Conservation (phyloP, 2,113 vertebrate genomes). For the Maccullochella peelii region DNA sequence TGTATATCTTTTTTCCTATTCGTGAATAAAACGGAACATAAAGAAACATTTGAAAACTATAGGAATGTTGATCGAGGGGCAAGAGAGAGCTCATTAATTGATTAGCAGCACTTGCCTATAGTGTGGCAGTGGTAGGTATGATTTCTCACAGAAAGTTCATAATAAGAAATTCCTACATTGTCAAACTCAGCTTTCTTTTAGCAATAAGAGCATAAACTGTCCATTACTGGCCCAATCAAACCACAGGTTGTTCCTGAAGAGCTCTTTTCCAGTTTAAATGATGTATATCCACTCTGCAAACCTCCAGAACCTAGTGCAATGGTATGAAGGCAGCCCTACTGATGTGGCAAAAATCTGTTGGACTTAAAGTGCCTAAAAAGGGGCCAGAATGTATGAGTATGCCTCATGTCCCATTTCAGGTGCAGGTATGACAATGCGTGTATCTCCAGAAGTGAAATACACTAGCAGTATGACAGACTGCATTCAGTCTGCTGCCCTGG, state of each 20-base stretch:
- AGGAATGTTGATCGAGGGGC: not conserved
- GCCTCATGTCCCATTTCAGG: not conserved
- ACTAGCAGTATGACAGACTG: slow-evolving; percentile 3
- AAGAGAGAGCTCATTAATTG: not conserved
- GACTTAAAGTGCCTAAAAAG: not conserved
- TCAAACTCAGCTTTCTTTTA: not conserved
- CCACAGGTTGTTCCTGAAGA: not conserved
- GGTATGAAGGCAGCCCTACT: not conserved
- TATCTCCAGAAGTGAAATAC: not conserved
- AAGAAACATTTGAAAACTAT: not conserved
- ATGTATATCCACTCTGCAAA: not conserved
- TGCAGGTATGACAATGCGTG: not conserved
- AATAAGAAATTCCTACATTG: not conserved
- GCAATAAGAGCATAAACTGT: not conserved
- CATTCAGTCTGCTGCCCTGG: slow-evolving; percentile 27
- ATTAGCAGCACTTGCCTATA: not conserved
- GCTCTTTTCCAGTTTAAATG: not conserved
- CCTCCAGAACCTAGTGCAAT: not conserved
- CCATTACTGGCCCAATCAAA: not conserved
- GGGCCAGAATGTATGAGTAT: not conserved
- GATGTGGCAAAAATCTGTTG: not conserved
- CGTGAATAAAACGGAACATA: not conserved
- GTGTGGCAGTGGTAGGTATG: not conserved
- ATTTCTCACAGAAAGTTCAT: not conserved
- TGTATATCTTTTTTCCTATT: not conserved